These are phyloP conservation scores for Coreius guichenoti DNA, from an alignment of 2,797 vertebrate species.

Conservation along the genomic window DNA sequence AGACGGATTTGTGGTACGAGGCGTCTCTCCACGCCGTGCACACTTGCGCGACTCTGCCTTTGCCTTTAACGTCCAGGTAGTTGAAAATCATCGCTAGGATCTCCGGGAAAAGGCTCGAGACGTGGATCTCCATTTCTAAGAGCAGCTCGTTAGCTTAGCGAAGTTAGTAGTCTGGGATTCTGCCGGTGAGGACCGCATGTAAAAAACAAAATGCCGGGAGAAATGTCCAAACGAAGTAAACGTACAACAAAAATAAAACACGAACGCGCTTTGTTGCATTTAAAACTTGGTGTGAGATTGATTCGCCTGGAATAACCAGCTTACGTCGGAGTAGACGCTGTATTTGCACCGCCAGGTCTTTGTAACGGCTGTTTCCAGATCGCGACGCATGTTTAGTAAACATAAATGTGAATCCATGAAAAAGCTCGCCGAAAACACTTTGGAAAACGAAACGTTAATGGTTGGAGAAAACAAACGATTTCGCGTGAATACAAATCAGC, in stretches of 20 bases:
- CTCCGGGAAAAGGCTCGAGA: constrained; percentile 97
- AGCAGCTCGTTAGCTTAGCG: constrained; percentile 36
- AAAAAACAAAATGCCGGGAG: neutral
- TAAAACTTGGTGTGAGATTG: constrained; percentile 17
- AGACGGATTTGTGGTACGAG: constrained; percentile 96
- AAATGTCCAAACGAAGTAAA: neutral
- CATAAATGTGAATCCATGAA: neutral
- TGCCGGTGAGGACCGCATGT: constrained; percentile 30
- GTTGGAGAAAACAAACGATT: constrained; percentile 35
- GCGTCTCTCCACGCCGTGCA: constrained; percentile 95
- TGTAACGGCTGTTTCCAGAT: constrained; percentile 12
- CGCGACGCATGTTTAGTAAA: constrained; percentile 55
- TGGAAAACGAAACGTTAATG: neutral
- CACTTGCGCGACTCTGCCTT: constrained; percentile 95
- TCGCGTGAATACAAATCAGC: constrained; percentile 45
- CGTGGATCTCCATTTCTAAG: constrained; percentile 92
- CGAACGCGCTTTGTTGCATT: constrained; percentile 20
- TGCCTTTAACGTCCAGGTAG: constrained; percentile 95
- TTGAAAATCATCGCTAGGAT: constrained; percentile 98
- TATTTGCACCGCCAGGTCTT: constrained; percentile 36
- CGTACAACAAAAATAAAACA: neutral
- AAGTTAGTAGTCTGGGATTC: constrained; percentile 37
- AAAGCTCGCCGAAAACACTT: neutral
- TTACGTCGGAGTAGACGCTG: constrained; percentile 58
- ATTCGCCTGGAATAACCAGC: constrained; percentile 19